Percentiles rank a stretch among this genome's conserved stretches.
Conservation (phyloP, 2,888 invertebrate species). For the Nebria salina region DNA sequence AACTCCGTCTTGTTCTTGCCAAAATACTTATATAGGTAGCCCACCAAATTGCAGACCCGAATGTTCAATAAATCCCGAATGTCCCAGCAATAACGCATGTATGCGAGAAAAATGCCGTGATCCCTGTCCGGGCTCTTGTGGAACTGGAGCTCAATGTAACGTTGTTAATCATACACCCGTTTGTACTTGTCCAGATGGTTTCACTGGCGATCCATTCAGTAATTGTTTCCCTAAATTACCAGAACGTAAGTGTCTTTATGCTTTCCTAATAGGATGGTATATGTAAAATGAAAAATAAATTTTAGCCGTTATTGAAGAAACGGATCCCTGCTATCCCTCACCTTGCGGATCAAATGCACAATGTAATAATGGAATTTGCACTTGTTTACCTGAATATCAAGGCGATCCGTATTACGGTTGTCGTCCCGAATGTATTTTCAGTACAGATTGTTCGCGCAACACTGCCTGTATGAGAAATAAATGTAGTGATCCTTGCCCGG, state of each 20-base stretch:
- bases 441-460: conserved; percentile 71
- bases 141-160: conserved; percentile 72
- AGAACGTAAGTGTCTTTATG: conserved; percentile 33
- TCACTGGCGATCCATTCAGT: conserved; percentile 80
- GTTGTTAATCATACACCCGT: conserved; percentile 78
- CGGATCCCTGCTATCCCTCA: conserved; percentile 77
- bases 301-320: conserved; percentile 58
- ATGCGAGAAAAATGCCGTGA: conserved; percentile 78
- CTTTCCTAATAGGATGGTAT: conserved; percentile 7
- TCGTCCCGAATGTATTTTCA: conserved; percentile 76
- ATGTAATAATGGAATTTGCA: conserved; percentile 82
- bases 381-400: conserved; percentile 79
- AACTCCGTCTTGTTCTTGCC: conserved; percentile 78
- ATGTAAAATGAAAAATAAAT: conserved; percentile 34
- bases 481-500: conserved; percentile 73
- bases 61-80: conserved; percentile 80
- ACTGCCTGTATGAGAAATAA: conserved; percentile 74
- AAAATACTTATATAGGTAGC: conserved; percentile 75
- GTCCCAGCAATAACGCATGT: conserved; percentile 77
- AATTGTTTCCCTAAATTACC: conserved; percentile 71
- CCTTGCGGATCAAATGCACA: conserved; percentile 87
- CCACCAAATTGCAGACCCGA: conserved; percentile 84
- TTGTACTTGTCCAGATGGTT: conserved; percentile 78
- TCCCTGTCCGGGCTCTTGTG: conserved; percentile 83
- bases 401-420: conserved; percentile 80